phyloP scores from a whole-genome alignment of 2,888 invertebrate species.

The Masnerella sp. region DNA sequence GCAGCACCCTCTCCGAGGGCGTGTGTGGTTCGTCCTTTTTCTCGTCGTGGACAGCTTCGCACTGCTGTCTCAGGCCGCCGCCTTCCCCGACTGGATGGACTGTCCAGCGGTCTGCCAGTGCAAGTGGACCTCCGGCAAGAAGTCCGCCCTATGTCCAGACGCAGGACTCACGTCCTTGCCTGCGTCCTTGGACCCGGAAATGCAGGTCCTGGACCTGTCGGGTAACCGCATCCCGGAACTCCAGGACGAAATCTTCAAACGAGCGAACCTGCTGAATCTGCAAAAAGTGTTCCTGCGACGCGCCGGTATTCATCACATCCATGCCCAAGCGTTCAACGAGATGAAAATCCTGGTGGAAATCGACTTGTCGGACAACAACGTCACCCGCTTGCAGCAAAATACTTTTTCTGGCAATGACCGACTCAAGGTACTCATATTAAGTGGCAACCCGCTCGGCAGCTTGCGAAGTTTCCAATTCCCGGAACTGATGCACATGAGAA shows the following conservation, averaged over 20 bases:
- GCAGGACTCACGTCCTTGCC: conserved; percentile 90
- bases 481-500: conserved; percentile 87
- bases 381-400: conserved; percentile 85
- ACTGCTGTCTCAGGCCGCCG: conserved; percentile 75
- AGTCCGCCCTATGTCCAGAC: conserved; percentile 90
- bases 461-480: conserved; percentile 90
- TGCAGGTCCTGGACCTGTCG: conserved; percentile 91
- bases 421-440: conserved; percentile 86
- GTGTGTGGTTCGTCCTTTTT: conserved; percentile 71
- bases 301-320: conserved; percentile 86
- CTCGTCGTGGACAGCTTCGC: conserved; percentile 69
- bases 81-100: conserved; percentile 90
- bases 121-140: conserved; percentile 95
- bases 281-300: conserved; percentile 89
- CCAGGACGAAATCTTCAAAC: conserved; percentile 87
- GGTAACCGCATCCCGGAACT: conserved; percentile 88
- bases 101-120: conserved; percentile 92
- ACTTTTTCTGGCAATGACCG: conserved; percentile 92
- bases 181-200: conserved; percentile 83
- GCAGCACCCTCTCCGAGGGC: conserved; percentile 73
- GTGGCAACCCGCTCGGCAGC: conserved; percentile 88
- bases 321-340: conserved; percentile 91
- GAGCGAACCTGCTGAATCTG: conserved; percentile 88
- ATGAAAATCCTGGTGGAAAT: conserved; percentile 91
- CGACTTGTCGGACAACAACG: conserved; percentile 90